phyloP scores from a whole-genome alignment of 37 sponge, comb jelly and placozoan species.

The Hormiphora californensis region DNA sequence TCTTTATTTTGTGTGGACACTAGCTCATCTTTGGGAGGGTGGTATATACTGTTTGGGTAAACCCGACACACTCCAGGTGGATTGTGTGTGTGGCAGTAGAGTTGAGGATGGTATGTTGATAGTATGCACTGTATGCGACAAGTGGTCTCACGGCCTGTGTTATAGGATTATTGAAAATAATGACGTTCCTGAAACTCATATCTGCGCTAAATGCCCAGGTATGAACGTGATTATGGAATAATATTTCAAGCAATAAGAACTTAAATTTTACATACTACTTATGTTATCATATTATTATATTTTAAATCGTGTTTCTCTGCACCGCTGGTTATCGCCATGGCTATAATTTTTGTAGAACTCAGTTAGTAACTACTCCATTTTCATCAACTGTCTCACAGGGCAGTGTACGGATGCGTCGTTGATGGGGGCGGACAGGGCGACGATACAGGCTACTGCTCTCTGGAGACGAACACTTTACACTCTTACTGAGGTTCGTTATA shows the following conservation, averaged over 20 bases:
- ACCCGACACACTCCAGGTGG: background rate
- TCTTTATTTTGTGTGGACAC: too few species aligned
- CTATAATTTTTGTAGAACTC: background rate
- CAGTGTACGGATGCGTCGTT: background rate
- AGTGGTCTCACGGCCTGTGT: slow-evolving; percentile 39
- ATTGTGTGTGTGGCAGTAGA: slow-evolving; percentile 46
- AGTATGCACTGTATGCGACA: slow-evolving; percentile 11
- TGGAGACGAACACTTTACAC: slow-evolving; percentile 75
- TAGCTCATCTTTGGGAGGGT: too few species aligned
- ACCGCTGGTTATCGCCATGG: too few species aligned
- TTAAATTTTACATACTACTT: background rate
- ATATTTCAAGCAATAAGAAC: background rate
- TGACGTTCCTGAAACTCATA: slow-evolving; percentile 21
- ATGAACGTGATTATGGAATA: too few species aligned
- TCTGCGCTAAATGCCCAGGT: slow-evolving; percentile 37
- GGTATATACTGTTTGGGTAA: too few species aligned
- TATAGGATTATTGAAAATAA: slow-evolving; percentile 11
- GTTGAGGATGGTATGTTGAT: slow-evolving; percentile 50
- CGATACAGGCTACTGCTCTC: slow-evolving; percentile 63
- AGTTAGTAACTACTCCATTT: background rate
- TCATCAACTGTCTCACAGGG: background rate
- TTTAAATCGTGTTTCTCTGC: background rate
- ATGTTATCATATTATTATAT: background rate
- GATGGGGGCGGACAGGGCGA: background rate
- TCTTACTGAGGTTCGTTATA: slow-evolving; percentile 57